Evolutionary conservation across 2,888 invertebrate genomes (phyloP), one percentile per base, ranked within the genome.

Genomic region (Pterobdella sp.): DNA sequence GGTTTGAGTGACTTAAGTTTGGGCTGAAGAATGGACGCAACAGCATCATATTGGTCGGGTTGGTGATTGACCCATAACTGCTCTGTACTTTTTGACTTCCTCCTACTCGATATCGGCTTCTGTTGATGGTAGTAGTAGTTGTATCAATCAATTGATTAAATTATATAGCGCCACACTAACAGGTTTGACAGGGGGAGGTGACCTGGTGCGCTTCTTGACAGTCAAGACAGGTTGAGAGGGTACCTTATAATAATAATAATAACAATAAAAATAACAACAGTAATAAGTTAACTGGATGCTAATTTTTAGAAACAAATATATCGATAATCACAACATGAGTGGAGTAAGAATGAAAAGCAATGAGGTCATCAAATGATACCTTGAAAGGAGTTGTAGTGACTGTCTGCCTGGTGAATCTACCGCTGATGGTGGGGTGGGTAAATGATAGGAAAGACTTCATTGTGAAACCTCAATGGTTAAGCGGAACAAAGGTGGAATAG

Each of bases 31-130:
- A 95, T 90, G n/a, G 35, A 14, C n/a, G 49, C 52, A 80, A 76
- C n/a, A 2, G 36, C 42, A 29, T 31, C 73, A 26, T 36, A 29
- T n/a, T 26, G 31, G 29, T 1, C 64, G 31, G 69, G 73, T 56
- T 36, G 49, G 68, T 73, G 73, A 37, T 68, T 35, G 35, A 73
- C 85, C 94, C 94, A 95, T 0, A 87, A 86, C 75, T 88, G 88
- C 64, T 90, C 90, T 0, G 89, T 90, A 0, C 94, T 94, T 69
- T 90, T 87, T 0, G 94, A 93, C 34, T 94, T 86, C 26, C 92
- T 86, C 80, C 52, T 42, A 64, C 75, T 91, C 0, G 89, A 87
- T 0, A 90, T 87, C 0, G 90, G 88, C 36, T 90, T 90, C 85
- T 90, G 78, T 34, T 22, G 18, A n/a, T 65, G 65, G 65, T 64